Evolutionary conservation across 2,888 invertebrate genomes (phyloP), one percentile per base, ranked within the genome.

Genomic region (Leptopilina myrica): DNA sequence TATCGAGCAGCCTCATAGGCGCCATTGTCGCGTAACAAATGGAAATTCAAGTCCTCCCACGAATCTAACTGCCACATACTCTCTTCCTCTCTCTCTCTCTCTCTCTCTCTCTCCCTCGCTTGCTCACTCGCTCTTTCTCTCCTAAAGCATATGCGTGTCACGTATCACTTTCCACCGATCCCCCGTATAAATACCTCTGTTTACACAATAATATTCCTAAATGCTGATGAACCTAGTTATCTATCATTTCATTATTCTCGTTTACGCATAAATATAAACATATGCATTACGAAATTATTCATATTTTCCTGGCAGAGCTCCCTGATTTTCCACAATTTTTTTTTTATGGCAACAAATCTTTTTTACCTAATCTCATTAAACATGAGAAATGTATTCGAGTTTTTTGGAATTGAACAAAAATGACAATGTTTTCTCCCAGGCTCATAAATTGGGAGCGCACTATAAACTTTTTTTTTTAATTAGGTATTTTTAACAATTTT

Each of bases 121-220:
- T 12, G 11, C 49, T 49, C 49, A 33, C 33, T 46, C 46, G 2
- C 46, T 9, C 46, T 49, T 11, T 11, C 85, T 84, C 86, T 84
- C 11, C 83, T 82, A 85, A 82, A 85, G 87, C 86, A 90, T 43
- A 43, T 90, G 90, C 90, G 88, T 90, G 91, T 90, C 90, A 89
- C 89, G 90, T 90, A 90, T 90, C 89, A 89, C 89, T 90, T 89
- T 87, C 88, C 87, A 84, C 80, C 85, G 80, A 81, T 84, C 86
- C 85, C 86, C 85, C 88, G 84, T 86, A 88, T 90, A 90, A 90
- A 91, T 89, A 90, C 86, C 84, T 84, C 87, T 90, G 88, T 90
- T 90, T 89, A 89, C 87, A 87, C 87, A 87, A 89, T 90, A 90
- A 89, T 88, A 89, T 90, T 85, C 85, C 85, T 78, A 85, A 87